Percentiles rank a stretch among this genome's conserved stretches.
These are phyloP conservation scores for Mormoops blainvillei DNA, from an alignment of 2,113 vertebrate species.

Conservation along the genomic window DNA sequence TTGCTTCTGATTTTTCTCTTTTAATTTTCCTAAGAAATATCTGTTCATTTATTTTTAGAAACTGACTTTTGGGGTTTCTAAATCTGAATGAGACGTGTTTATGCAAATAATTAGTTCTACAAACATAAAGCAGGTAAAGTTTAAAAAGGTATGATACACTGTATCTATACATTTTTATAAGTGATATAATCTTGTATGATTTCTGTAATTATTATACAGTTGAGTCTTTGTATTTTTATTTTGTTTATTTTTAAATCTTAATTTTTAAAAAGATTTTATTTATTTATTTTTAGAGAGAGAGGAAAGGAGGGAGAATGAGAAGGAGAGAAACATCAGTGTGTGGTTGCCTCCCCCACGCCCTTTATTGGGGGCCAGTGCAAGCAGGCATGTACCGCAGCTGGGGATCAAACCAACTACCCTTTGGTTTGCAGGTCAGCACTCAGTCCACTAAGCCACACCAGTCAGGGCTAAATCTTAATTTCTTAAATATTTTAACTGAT, in stretches of 20 bases:
- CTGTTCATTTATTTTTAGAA: not conserved
- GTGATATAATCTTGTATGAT: not conserved
- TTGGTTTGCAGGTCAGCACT: too few species aligned
- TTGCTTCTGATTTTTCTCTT: not conserved
- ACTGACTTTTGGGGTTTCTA: not conserved
- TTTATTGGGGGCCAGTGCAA: too few species aligned
- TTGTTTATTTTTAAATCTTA: not conserved
- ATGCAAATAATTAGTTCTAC: not conserved
- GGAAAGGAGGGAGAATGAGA: too few species aligned
- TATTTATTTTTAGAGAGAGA: too few species aligned
- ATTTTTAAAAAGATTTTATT: too few species aligned
- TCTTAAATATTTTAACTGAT: not conserved
- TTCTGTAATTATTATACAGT: not conserved
- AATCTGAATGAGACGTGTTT: not conserved
- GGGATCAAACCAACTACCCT: too few species aligned
- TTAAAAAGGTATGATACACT: not conserved
- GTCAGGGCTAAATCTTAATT: too few species aligned
- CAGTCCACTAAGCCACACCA: too few species aligned
- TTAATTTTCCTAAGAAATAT: not conserved
- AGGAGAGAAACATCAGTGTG: too few species aligned
- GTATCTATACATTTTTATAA: not conserved
- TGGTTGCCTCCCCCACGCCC: too few species aligned
- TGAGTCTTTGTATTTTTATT: not conserved
- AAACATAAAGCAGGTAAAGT: not conserved
- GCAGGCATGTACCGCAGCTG: too few species aligned